These are phyloP conservation scores for Sebastes fasciatus DNA, from an alignment of 2,113 vertebrate genomes.

Conservation along the genomic window DNA sequence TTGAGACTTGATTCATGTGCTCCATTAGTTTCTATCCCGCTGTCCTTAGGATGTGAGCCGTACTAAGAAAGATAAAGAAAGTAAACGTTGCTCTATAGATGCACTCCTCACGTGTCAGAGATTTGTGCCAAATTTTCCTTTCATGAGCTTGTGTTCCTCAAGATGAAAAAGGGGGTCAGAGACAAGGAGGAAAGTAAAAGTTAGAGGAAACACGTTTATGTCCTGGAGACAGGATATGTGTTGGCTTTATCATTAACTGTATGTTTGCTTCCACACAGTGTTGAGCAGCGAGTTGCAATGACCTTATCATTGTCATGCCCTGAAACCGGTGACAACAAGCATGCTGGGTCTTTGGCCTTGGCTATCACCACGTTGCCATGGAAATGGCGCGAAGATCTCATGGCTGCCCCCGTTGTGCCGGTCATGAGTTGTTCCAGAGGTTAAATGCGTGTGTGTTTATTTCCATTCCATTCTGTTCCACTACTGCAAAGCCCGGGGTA, in stretches of 20 bases:
- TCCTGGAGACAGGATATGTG: background rate
- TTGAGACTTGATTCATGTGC: conserved; percentile 34
- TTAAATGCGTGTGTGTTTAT: conserved; percentile 25
- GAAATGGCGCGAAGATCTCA: conserved; percentile 51
- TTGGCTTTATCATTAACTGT: conserved; percentile 25
- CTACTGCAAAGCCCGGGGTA: conserved; percentile 30
- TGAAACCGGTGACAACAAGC: conserved; percentile 2
- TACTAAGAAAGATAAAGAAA: conserved; percentile 1
- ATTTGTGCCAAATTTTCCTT: background rate
- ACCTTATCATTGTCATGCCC: conserved; percentile 6
- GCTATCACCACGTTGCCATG: conserved; percentile 17
- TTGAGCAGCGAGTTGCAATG: background rate
- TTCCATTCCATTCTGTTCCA: conserved; percentile 27
- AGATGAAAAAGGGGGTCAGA: background rate
- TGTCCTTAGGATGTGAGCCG: conserved; percentile 7
- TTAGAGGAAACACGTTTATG: conserved; percentile 4
- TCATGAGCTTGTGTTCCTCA: background rate
- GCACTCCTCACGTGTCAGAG: background rate
- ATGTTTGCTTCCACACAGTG: background rate
- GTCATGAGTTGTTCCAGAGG: conserved; percentile 66
- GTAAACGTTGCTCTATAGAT: background rate
- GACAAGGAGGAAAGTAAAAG: background rate
- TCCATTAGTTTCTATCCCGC: conserved; percentile 40
- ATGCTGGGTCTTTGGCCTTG: background rate
- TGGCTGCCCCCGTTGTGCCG: conserved; percentile 33